Conservation (phyloP, 1,140 invertebrate genomes). For the Halotydeus destructor region DNA sequence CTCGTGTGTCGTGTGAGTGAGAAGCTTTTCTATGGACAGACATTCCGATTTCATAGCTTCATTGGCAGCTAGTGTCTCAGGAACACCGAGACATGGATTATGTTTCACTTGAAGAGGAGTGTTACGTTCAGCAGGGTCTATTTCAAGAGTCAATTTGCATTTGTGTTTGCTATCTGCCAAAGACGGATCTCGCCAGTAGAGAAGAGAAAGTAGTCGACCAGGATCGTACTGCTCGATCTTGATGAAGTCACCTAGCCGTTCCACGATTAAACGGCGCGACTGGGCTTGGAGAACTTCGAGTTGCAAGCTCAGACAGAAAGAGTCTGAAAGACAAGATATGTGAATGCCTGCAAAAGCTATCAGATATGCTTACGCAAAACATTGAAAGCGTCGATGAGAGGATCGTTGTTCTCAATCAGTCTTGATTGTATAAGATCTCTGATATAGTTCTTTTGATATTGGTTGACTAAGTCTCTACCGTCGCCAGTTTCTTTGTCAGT, state of each 20-base stretch:
- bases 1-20: constrained; percentile 94
- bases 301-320: constrained; percentile 84
- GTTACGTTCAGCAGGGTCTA: constrained; percentile 56
- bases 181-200: constrained; percentile 60
- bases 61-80: constrained; percentile 29
- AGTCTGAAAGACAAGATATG: constrained; percentile 30
- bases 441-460: constrained; percentile 71
- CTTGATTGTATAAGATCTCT: constrained; percentile 73
- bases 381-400: constrained; percentile 62
- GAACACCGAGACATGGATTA: constrained; percentile 54
- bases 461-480: constrained; percentile 80
- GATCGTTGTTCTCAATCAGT: constrained; percentile 53
- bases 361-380: constrained; percentile 36
- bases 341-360: neutral
- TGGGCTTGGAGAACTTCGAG: constrained; percentile 87
- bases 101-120: constrained; percentile 65
- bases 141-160: constrained; percentile 67
- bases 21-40: constrained; percentile 72
- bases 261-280: constrained; percentile 60
- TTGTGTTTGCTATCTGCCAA: constrained; percentile 24
- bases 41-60: constrained; percentile 43
- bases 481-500: constrained; percentile 93
- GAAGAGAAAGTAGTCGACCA: constrained; percentile 64
- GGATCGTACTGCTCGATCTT: constrained; percentile 77
- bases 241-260: constrained; percentile 69